Percentiles rank a stretch among this genome's conserved stretches.
Evolutionary conservation across 2,888 invertebrate genomes (phyloP).

Genomic region (Rhaphigaster nebulosa): DNA sequence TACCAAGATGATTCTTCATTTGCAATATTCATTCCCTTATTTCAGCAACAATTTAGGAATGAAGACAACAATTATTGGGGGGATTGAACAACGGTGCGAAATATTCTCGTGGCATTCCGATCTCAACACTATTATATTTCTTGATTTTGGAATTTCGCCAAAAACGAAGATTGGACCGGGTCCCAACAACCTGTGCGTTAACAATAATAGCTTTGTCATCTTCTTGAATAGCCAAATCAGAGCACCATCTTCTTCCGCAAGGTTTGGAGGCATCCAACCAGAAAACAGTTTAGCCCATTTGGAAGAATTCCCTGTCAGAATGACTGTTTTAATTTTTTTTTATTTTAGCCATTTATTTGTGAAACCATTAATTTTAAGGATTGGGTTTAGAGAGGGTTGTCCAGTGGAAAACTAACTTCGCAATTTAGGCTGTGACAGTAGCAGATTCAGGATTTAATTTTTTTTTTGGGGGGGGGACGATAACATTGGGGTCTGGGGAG

Average conservation of each 20-base stretch:
- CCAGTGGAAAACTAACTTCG: no score
- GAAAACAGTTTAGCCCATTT: background rate
- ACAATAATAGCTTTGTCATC: constrained; percentile 10
- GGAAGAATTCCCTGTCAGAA: background rate
- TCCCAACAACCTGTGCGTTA: constrained; percentile 24
- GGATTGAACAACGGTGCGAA: background rate
- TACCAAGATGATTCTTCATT: no score
- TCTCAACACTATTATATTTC: constrained; percentile 37
- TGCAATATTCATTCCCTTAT: no score
- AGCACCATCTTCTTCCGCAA: constrained; percentile 1
- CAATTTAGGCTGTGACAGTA: no score
- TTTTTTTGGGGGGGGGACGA: no score
- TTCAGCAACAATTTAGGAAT: no score
- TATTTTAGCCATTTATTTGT: no score
- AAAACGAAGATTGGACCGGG: background rate
- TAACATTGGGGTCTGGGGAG: no score
- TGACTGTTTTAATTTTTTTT: background rate
- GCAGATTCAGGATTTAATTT: no score
- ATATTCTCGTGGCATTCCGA: background rate
- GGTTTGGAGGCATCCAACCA: background rate
- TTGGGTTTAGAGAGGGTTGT: no score
- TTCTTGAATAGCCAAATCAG: constrained; percentile 17
- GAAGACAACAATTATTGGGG: background rate
- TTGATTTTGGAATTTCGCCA: constrained; percentile 20
- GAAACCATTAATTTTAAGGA: no score